phyloP scores from a whole-genome alignment of 2,888 invertebrate species.

The Melinopterus prodromus region DNA sequence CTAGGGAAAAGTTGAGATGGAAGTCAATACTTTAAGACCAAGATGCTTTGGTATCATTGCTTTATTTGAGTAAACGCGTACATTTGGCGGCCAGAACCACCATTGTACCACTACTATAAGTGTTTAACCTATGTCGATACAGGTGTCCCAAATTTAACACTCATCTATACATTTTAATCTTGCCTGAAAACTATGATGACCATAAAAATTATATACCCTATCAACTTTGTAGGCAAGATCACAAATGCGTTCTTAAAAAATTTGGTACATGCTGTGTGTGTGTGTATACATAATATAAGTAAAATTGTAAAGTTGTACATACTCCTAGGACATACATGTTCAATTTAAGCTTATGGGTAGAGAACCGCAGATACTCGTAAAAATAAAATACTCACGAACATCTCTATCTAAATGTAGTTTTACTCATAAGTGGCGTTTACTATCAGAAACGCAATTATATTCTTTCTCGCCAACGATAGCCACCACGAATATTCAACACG shows the following conservation, averaged over 20 bases:
- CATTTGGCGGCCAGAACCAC: neutral
- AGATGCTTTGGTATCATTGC: constrained; percentile 61
- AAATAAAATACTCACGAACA: neutral
- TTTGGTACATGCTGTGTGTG: neutral
- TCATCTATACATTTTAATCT: too few species aligned
- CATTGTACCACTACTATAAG: neutral
- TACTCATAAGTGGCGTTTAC: neutral
- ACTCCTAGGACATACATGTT: neutral
- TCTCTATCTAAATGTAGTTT: neutral
- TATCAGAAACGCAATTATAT: neutral
- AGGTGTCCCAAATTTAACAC: neutral
- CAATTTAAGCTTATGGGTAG: neutral
- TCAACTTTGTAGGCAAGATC: too few species aligned
- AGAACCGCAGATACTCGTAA: neutral
- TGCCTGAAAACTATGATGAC: too few species aligned
- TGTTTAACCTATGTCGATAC: neutral
- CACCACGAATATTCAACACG: neutral
- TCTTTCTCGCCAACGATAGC: neutral
- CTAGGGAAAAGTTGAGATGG: constrained; percentile 52
- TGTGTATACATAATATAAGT: neutral
- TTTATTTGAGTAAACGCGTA: constrained; percentile 51
- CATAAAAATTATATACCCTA: too few species aligned
- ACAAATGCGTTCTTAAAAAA: too few species aligned
- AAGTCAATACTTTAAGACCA: constrained; percentile 49
- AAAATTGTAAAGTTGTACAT: constrained; percentile 23